Conservation (phyloP, 2,888 invertebrate genomes). For the Litoditis marina region DNA sequence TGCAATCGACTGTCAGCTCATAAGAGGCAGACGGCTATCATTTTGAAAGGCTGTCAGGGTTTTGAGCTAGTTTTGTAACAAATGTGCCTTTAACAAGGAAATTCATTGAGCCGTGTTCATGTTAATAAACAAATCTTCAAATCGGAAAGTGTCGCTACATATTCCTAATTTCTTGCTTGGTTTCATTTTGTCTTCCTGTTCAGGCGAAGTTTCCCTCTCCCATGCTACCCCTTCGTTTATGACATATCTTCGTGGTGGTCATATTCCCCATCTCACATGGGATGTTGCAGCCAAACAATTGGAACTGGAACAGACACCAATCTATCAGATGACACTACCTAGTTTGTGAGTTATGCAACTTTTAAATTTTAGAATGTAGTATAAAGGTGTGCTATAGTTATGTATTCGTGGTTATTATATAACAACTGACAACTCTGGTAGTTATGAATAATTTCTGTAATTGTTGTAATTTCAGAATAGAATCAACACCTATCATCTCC, state of each 20-base stretch:
- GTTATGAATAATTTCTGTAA: neutral
- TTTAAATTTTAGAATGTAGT: no score
- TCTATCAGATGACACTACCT: slow-evolving; percentile 49
- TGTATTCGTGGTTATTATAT: no score
- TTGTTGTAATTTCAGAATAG: slow-evolving; percentile 11
- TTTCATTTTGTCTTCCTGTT: slow-evolving; percentile 1
- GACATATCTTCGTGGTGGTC: slow-evolving; percentile 53
- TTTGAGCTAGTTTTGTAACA: no score
- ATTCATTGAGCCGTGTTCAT: neutral
- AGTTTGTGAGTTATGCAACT: slow-evolving; percentile 26
- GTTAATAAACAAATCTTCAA: neutral
- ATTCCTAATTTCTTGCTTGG: neutral
- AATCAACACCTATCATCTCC: slow-evolving; percentile 24
- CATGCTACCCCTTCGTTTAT: slow-evolving; percentile 51
- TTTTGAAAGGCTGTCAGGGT: no score
- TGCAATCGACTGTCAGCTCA: no score
- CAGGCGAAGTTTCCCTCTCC: slow-evolving; percentile 16
- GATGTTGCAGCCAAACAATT: slow-evolving; percentile 43
- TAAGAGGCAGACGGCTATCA: no score
- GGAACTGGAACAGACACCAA: slow-evolving; percentile 36
- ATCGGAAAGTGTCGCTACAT: neutral
- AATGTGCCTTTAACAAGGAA: no score
- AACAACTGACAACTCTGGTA: neutral
- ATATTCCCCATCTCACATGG: slow-evolving; percentile 58
- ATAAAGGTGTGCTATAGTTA: no score